These are phyloP conservation scores for Prionace glauca DNA, from an alignment of 2,797 vertebrate species.

Conservation along the genomic window DNA sequence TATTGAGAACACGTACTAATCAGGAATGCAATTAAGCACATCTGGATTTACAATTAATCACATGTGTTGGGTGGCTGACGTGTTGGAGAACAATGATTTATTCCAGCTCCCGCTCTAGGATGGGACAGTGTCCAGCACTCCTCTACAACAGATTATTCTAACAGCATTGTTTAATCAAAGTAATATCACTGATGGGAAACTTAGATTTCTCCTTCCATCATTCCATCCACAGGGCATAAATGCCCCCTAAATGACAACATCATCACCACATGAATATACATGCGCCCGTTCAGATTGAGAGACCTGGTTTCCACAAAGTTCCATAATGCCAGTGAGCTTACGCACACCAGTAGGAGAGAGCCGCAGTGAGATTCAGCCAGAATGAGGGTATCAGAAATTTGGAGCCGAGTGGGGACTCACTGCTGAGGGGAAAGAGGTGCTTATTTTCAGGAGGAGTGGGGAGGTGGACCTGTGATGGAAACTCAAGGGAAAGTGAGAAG, in stretches of 20 bases:
- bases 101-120: background rate
- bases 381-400: too few species aligned
- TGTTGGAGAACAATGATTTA: background rate
- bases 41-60: background rate
- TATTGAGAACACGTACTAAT: background rate
- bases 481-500: too few species aligned
- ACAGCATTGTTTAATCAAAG: background rate
- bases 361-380: too few species aligned
- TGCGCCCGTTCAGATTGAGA: background rate
- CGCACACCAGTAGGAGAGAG: too few species aligned
- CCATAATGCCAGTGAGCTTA: background rate
- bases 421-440: too few species aligned
- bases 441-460: too few species aligned
- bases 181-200: background rate
- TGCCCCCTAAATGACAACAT: background rate
- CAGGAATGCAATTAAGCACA: background rate
- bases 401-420: too few species aligned
- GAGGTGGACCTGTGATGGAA: too few species aligned
- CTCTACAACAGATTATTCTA: background rate
- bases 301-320: background rate
- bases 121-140: background rate
- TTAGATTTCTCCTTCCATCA: background rate
- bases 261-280: background rate
- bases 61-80: background rate
- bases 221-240: background rate